Evolutionary conservation across 2,113 vertebrate genomes (phyloP).

Genomic region (rabbit (Oryctolagus cuniculus)): DNA sequence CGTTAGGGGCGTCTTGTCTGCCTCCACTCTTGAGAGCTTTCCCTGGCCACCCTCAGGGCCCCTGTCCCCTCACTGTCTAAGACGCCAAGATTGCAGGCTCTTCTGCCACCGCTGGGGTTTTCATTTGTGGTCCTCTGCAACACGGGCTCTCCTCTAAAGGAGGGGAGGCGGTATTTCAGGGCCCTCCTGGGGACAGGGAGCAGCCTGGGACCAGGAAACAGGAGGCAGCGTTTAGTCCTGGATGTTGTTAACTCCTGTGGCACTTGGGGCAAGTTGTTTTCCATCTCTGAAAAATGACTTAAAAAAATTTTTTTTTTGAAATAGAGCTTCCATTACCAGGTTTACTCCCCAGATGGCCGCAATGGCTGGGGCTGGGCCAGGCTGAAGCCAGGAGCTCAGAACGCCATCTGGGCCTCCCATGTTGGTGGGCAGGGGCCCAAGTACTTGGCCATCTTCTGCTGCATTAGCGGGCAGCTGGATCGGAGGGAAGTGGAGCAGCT

Average conservation of each 20-base stretch:
- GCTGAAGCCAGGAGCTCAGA: too few relatives aligned
- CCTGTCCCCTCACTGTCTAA: background rate
- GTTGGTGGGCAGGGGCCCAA: too few relatives aligned
- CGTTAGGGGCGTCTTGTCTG: background rate
- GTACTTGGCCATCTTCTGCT: too few relatives aligned
- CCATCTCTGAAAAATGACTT: background rate
- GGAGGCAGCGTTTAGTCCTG: background rate
- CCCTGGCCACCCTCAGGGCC: background rate
- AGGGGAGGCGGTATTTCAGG: background rate
- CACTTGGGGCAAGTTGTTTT: constrained; percentile 5
- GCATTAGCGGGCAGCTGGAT: too few relatives aligned
- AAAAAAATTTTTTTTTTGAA: too few relatives aligned
- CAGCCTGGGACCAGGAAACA: background rate
- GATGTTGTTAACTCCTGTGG: background rate
- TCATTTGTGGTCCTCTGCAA: background rate
- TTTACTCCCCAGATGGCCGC: too few relatives aligned
- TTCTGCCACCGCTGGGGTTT: background rate
- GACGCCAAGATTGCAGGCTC: background rate
- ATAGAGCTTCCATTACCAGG: too few relatives aligned
- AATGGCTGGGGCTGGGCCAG: too few relatives aligned
- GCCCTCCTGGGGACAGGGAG: background rate
- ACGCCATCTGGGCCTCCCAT: too few relatives aligned
- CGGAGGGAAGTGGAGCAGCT: too few relatives aligned
- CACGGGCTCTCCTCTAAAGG: background rate
- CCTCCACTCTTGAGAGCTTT: background rate